These are phyloP conservation scores for Malacoraja senta DNA, from an alignment of 2,797 vertebrate species.

Conservation along the genomic window DNA sequence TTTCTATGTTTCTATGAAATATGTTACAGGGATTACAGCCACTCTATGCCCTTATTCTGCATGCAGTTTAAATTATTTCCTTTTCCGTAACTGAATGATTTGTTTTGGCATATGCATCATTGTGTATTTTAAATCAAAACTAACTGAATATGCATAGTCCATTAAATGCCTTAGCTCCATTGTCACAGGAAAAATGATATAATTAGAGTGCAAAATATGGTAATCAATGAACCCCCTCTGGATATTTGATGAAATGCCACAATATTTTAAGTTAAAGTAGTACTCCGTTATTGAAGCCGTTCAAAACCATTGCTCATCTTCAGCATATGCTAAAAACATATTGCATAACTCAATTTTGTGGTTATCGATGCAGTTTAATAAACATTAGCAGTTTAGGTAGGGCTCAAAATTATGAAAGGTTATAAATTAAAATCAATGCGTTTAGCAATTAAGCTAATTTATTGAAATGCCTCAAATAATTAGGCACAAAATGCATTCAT, in stretches of 20 bases:
- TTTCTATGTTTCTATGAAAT: too few relatives aligned
- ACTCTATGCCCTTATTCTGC: background rate
- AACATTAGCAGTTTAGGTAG: background rate
- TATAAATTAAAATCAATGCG: background rate
- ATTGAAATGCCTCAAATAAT: background rate
- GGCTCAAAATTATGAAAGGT: background rate
- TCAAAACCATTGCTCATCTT: background rate
- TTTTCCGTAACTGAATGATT: background rate
- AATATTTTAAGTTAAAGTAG: background rate
- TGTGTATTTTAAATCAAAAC: background rate
- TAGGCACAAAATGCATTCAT: background rate
- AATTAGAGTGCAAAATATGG: slow-evolving; percentile 4
- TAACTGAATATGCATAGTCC: background rate
- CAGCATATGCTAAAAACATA: background rate
- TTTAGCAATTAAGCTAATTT: background rate
- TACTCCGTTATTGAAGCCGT: background rate
- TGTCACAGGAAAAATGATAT: background rate
- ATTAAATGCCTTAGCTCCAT: background rate
- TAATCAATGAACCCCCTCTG: background rate
- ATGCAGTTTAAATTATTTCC: background rate
- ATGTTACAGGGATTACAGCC: background rate
- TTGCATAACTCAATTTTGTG: background rate
- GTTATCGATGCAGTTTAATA: background rate
- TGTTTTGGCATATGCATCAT: background rate
- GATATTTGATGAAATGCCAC: background rate